phyloP scores from a whole-genome alignment of 2,113 vertebrate genomes.

The Blennius ocellaris region DNA sequence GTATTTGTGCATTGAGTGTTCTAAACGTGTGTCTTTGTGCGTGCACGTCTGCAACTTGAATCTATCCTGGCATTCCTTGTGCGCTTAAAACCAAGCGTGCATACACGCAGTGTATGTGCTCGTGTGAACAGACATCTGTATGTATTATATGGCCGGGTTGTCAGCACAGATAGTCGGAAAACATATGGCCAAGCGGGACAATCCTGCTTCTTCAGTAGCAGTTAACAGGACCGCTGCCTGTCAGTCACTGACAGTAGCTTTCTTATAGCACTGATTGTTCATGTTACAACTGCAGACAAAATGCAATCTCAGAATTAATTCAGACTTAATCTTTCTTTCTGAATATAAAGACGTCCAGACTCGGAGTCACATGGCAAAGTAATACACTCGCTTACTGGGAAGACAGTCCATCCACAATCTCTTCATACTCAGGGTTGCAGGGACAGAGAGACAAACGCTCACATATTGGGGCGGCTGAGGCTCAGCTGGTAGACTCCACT shows the following conservation, averaged over 20 bases:
- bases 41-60: background rate
- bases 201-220: slow-evolving; percentile 48
- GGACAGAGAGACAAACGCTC: too few species aligned
- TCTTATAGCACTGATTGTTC: slow-evolving; percentile 4
- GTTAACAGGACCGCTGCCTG: slow-evolving; percentile 60
- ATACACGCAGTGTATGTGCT: background rate
- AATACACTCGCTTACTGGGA: too few species aligned
- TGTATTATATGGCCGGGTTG: slow-evolving; percentile 13
- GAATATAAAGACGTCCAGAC: background rate
- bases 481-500: too few species aligned
- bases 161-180: slow-evolving; percentile 28
- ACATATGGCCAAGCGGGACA: slow-evolving; percentile 29
- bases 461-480: too few species aligned
- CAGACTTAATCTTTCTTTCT: slow-evolving; percentile 9
- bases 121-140: slow-evolving; percentile 1
- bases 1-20: background rate
- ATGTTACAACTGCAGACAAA: slow-evolving; percentile 5
- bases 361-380: too few species aligned
- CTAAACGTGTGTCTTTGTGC: background rate
- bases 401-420: too few species aligned
- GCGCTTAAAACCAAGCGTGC: background rate
- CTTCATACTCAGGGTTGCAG: too few species aligned
- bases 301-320: background rate
- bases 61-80: background rate
- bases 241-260: background rate